These are phyloP conservation scores for Clarias gariepinus DNA, from an alignment of 2,113 vertebrate species.

Conservation along the genomic window DNA sequence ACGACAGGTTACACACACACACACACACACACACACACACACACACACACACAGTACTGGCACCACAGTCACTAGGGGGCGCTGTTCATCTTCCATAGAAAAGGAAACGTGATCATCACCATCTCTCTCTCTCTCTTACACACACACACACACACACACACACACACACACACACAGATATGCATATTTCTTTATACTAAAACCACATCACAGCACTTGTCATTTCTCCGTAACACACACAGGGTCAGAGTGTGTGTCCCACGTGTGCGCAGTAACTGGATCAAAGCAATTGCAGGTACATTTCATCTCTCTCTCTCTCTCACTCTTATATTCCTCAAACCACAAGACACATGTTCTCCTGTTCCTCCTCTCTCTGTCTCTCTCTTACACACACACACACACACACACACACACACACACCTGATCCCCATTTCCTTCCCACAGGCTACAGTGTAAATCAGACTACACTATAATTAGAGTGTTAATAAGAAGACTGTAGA, in stretches of 20 bases:
- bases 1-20: slow-evolving; percentile 79
- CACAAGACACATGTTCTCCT: not conserved
- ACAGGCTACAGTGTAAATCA: not conserved
- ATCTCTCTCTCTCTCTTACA: not conserved
- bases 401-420: slow-evolving; percentile 28
- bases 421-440: slow-evolving; percentile 1
- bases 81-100: slow-evolving; percentile 23
- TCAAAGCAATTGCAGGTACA: slow-evolving; percentile 7
- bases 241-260: not conserved
- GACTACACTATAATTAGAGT: slow-evolving; percentile 7
- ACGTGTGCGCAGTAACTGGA: not conserved
- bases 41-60: no score
- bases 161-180: not conserved
- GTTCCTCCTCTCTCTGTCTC: not conserved
- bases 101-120: not conserved
- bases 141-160: not conserved
- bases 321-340: not conserved
- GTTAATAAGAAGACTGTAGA: slow-evolving; percentile 35
- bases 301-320: slow-evolving; percentile 1
- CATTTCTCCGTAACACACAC: slow-evolving; percentile 13
- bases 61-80: slow-evolving; percentile 17
- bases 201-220: slow-evolving; percentile 13
- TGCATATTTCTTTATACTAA: not conserved
- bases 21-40: slow-evolving; percentile 12
- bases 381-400: not conserved